Evolutionary conservation across 2,113 vertebrate species (phyloP).

Genomic region (Lepisosteus oculatus): DNA sequence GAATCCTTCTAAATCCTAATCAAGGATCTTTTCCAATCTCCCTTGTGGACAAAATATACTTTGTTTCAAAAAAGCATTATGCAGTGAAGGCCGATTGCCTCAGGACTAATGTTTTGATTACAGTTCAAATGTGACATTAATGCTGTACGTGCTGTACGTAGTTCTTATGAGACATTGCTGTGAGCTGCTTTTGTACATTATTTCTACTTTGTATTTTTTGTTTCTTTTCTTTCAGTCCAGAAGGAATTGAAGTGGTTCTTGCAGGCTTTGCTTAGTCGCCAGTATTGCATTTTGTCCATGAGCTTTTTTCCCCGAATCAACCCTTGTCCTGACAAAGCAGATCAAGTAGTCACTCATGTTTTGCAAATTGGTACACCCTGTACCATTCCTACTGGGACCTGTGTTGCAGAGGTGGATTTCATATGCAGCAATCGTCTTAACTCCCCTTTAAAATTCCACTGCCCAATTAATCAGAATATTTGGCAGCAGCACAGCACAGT

Average conservation of each 20-base stretch:
- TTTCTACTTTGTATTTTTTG: background rate
- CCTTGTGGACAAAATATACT: background rate
- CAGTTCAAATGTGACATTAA: background rate
- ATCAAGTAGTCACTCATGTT: background rate
- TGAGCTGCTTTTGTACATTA: background rate
- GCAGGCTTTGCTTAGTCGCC: no score
- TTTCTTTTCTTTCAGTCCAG: background rate
- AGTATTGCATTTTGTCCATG: background rate
- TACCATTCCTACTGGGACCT: background rate
- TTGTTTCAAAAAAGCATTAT: background rate
- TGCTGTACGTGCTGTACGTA: background rate
- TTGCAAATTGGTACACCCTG: background rate
- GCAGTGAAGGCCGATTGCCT: conserved; percentile 3
- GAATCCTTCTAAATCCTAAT: conserved; percentile 1
- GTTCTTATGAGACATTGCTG: background rate
- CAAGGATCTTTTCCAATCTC: conserved; percentile 4
- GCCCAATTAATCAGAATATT: conserved; percentile 5
- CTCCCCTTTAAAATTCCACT: conserved; percentile 11
- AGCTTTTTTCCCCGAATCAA: background rate
- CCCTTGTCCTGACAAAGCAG: background rate
- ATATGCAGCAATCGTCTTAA: background rate
- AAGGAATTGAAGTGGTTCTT: no score
- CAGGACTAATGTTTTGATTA: background rate
- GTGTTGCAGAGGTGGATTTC: background rate
- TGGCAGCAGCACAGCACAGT: background rate